Base-by-base conservation (phyloP, 2,797 vertebrate genomes). In the Rhyacichthys aspro region DNA sequence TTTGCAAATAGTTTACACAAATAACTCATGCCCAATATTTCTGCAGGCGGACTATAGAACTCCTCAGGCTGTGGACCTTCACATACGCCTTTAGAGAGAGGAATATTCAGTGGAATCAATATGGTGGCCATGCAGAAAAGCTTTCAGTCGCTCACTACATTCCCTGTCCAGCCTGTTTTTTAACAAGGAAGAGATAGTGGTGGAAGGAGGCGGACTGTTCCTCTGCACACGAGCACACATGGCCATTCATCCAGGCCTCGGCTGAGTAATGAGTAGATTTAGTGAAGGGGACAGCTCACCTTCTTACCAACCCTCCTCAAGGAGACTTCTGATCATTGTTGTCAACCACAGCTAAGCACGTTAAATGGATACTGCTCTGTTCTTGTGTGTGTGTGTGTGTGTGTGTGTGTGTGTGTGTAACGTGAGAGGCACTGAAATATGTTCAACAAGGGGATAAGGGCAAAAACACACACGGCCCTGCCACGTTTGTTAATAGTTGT, bases 271-370 rank as follows among this genome's bases (percentile, higher is more conserved):
- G 88, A 88, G 76, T 77, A 81, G 83, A 78, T 82, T 89, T 86
- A 91, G 83, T 80, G 81, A 73, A 85, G 72, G 76, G 86, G 89
- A 91, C 89, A 90, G 86, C 82, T 91, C 89, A 90, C 89, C 89
- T 91, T 89, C 87, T 88, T 81, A 74, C 73, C 81, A 75, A 72
- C 70, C 70, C 81, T 59, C 85, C 79, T 89, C 88, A 91, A 91
- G 89, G 89, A 90, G 86, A 89, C 88, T 90, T 90, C 86, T 89
- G 89, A 91, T 90, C 87, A 89, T 83, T 85, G 84, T 87, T 91
- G 89, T 90, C 89, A 88, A 86, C 82, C 73, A 82, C 68, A 78
- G 84, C 84, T 87, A 84, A 86, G 82, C 72, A 85, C 70, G 38
- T 83, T 85, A 78, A 86, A 86, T 80, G 81, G 80, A 81, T 68